Percentiles rank a stretch among this genome's conserved stretches.
Evolutionary conservation across 1,140 invertebrate species (phyloP).

Genomic region (Gonioctena quinquepunctata): DNA sequence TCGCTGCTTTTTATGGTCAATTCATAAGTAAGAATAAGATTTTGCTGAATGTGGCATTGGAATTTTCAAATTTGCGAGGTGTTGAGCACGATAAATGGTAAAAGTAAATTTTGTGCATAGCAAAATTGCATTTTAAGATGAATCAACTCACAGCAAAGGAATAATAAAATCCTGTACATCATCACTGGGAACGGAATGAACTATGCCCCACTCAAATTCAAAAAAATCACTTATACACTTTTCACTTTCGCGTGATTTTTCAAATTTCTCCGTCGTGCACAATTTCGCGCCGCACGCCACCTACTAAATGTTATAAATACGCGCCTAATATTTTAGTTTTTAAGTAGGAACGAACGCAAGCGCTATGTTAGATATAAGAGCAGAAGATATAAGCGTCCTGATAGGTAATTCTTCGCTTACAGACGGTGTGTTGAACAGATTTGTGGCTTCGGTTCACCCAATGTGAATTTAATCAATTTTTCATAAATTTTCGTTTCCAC

Average conservation of each 20-base stretch:
- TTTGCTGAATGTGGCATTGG: no score
- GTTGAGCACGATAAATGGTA: no score
- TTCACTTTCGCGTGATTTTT: not conserved
- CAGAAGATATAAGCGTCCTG: not conserved
- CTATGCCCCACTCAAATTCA: not conserved
- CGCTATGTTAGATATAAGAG: not conserved
- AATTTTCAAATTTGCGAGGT: no score
- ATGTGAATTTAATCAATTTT: no score
- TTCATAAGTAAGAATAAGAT: no score
- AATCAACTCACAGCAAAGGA: not conserved
- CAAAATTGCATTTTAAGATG: no score
- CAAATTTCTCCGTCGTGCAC: slow-evolving; percentile 15
- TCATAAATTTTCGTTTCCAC: no score
- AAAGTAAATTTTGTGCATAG: no score
- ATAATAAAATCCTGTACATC: not conserved
- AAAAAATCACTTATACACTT: not conserved
- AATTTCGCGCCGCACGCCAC: slow-evolving; percentile 1
- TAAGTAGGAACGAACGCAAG: slow-evolving; percentile 13
- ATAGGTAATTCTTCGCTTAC: not conserved
- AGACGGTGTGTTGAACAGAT: no score
- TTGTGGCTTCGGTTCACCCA: no score
- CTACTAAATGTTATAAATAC: slow-evolving; percentile 31
- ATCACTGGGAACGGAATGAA: not conserved
- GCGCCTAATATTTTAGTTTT: slow-evolving; percentile 29
- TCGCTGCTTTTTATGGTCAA: no score